phyloP scores from a whole-genome alignment of 2,888 invertebrate genomes.

The Caenorhabditis sp. region DNA sequence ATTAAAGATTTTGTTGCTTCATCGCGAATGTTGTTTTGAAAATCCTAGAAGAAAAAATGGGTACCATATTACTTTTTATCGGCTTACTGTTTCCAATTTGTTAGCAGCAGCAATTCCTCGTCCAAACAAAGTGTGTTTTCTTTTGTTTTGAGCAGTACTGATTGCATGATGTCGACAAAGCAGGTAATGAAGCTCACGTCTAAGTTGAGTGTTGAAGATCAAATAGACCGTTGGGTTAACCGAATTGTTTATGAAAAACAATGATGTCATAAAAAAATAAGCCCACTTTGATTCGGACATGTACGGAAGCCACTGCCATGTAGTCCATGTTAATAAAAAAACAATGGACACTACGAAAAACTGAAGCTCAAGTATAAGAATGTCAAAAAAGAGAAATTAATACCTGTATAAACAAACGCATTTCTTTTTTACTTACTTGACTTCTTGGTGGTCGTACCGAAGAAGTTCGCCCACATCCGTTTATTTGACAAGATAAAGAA shows the following conservation, averaged over 20 bases:
- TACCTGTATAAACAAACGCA: constrained; percentile 79
- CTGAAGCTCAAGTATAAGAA: constrained; percentile 68
- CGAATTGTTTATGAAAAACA: constrained; percentile 82
- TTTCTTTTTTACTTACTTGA: constrained; percentile 80
- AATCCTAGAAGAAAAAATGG: constrained; percentile 16
- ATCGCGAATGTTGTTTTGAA: constrained; percentile 51
- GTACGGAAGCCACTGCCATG: constrained; percentile 81
- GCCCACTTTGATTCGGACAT: constrained; percentile 78
- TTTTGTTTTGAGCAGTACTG: constrained; percentile 61
- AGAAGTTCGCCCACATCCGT: constrained; percentile 69
- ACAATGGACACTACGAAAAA: constrained; percentile 82
- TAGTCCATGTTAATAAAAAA: constrained; percentile 80
- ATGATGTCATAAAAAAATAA: constrained; percentile 79
- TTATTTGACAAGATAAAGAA: constrained; percentile 65
- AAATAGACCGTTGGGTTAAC: constrained; percentile 81
- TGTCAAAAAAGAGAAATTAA: no score
- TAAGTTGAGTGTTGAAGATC: constrained; percentile 80
- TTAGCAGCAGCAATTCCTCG: constrained; percentile 35
- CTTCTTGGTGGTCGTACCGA: constrained; percentile 77
- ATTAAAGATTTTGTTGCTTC: constrained; percentile 56
- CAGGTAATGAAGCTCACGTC: constrained; percentile 77
- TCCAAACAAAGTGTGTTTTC: constrained; percentile 65
- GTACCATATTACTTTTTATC: not conserved
- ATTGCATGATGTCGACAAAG: constrained; percentile 72
- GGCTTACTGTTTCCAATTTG: constrained; percentile 51